phyloP scores from a whole-genome alignment of 1,140 invertebrate species.

The Panagrolaimus sp. region DNA sequence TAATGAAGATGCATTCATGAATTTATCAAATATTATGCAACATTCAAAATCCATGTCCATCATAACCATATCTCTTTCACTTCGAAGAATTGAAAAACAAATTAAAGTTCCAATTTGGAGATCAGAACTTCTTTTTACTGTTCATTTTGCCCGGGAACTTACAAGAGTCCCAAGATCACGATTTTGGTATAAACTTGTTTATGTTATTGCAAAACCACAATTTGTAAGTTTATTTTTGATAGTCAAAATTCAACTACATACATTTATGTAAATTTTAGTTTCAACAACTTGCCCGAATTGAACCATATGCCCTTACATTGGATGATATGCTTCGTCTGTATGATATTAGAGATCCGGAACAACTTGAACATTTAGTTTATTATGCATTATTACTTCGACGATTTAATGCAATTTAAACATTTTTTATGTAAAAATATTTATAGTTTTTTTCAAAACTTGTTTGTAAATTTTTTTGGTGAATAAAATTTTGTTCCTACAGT shows the following conservation, averaged over 20 bases:
- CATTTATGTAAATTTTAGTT: too few species aligned
- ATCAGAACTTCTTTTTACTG: not conserved
- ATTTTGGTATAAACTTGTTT: not conserved
- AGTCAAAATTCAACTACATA: not conserved
- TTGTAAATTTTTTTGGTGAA: too few species aligned
- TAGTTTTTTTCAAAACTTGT: too few species aligned
- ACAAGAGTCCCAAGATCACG: conserved; percentile 4
- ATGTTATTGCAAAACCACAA: not conserved
- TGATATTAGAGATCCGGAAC: not conserved
- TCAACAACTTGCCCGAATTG: not conserved
- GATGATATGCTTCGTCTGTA: conserved; percentile 9
- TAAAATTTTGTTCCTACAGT: too few species aligned
- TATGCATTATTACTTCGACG: not conserved
- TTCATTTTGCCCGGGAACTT: not conserved
- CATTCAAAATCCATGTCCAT: not conserved
- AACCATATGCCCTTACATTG: not conserved
- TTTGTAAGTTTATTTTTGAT: not conserved
- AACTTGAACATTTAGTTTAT: conserved; percentile 15
- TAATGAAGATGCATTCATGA: not conserved
- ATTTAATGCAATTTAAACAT: conserved; percentile 2
- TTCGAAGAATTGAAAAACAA: not conserved
- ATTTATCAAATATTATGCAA: not conserved
- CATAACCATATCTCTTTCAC: not conserved
- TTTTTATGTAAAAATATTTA: not conserved
- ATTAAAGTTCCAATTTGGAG: not conserved